Conservation (phyloP, 2,888 invertebrate genomes). For the Nephrotoma guestfalica region DNA sequence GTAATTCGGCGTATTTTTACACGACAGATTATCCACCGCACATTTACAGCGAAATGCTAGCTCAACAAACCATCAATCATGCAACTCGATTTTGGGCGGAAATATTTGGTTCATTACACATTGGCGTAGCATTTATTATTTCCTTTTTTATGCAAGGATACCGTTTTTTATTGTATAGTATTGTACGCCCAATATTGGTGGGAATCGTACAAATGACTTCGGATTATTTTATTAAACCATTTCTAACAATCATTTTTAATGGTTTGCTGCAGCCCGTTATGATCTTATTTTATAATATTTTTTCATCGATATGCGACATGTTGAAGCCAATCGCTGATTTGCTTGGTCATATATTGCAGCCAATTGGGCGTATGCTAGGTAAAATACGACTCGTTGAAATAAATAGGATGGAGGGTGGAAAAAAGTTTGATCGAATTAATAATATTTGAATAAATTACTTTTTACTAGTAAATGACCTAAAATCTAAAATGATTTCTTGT, state of each 20-base stretch:
- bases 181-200: constrained; percentile 42
- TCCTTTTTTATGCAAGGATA: constrained; percentile 45
- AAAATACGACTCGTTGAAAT: constrained; percentile 17
- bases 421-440: neutral
- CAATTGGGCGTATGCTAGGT: constrained; percentile 20
- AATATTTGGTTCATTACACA: constrained; percentile 45
- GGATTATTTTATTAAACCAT: constrained; percentile 53
- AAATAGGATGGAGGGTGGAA: neutral
- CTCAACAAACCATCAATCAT: constrained; percentile 41
- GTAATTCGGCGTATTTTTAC: constrained; percentile 44
- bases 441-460: neutral
- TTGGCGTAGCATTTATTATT: constrained; percentile 42
- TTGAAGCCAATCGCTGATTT: constrained; percentile 44
- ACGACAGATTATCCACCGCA: constrained; percentile 49
- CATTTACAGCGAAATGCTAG: constrained; percentile 38
- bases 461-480: no score
- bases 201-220: constrained; percentile 45
- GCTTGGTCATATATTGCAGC: constrained; percentile 32
- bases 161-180: constrained; percentile 38
- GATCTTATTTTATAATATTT: constrained; percentile 45
- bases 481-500: no score
- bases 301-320: constrained; percentile 44
- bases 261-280: constrained; percentile 51
- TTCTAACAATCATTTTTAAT: constrained; percentile 45
- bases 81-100: constrained; percentile 53